Evolutionary conservation across 2,888 invertebrate species (phyloP).

Genomic region (Mythimna vitellina): DNA sequence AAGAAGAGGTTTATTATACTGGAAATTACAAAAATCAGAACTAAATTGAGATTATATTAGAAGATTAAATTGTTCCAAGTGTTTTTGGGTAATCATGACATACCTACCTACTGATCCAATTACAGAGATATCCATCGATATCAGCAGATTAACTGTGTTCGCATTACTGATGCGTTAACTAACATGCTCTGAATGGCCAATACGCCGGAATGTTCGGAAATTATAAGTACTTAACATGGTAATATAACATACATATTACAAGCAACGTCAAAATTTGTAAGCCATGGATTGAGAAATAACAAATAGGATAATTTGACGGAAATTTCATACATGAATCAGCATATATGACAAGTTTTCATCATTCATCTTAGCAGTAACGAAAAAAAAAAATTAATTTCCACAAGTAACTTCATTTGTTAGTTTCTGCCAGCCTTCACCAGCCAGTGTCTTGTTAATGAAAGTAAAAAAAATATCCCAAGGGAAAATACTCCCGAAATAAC

Average conservation of each 20-base stretch:
- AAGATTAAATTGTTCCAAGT: background rate
- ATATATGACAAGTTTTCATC: too few relatives aligned
- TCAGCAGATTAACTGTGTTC: constrained; percentile 63
- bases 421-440: too few relatives aligned
- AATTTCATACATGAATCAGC: too few relatives aligned
- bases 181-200: constrained; percentile 65
- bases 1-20: background rate
- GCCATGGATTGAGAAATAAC: background rate
- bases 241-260: background rate
- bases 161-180: constrained; percentile 67
- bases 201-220: constrained; percentile 54
- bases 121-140: constrained; percentile 65
- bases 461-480: too few relatives aligned
- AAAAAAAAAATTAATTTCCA: background rate
- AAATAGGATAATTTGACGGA: background rate
- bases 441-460: too few relatives aligned
- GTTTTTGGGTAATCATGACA: constrained; percentile 3
- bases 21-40: background rate
- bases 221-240: constrained; percentile 38
- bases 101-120: constrained; percentile 37
- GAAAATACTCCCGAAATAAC: too few relatives aligned
- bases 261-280: background rate
- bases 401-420: background rate
- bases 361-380: too few relatives aligned
- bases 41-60: too few relatives aligned